These are phyloP conservation scores for Stigmatopora nigra DNA, from an alignment of 2,113 vertebrate genomes.

Conservation along the genomic window DNA sequence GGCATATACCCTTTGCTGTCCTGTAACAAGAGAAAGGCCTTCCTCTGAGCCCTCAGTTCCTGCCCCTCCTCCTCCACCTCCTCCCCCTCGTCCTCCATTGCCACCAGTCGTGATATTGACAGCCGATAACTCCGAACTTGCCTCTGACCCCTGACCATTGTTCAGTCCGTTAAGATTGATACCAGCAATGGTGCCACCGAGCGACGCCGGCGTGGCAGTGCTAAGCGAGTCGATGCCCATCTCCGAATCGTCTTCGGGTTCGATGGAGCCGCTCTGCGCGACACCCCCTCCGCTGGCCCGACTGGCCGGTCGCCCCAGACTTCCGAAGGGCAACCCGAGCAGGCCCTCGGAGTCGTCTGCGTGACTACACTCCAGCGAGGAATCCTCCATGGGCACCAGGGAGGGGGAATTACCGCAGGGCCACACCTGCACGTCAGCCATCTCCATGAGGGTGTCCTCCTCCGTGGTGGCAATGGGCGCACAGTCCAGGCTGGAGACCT, in stretches of 20 bases:
- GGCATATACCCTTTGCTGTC: conserved; percentile 85
- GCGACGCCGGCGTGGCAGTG: conserved; percentile 61
- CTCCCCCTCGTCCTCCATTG: conserved; percentile 56
- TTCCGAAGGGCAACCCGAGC: conserved; percentile 74
- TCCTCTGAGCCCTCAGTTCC: conserved; percentile 71
- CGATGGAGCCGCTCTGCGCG: conserved; percentile 80
- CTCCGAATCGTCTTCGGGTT: conserved; percentile 88
- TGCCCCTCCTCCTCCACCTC: conserved; percentile 63
- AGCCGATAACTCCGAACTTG: conserved; percentile 68
- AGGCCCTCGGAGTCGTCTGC: conserved; percentile 88
- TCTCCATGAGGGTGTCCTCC: conserved; percentile 94
- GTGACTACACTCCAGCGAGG: conserved; percentile 97
- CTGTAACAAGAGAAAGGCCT: conserved; percentile 93
- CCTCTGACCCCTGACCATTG: conserved; percentile 91
- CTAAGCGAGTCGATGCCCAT: conserved; percentile 79
- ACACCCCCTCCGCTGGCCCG: conserved; percentile 62
- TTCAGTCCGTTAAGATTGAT: conserved; percentile 83
- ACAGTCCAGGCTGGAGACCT: conserved; percentile 91
- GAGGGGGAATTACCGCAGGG: conserved; percentile 89
- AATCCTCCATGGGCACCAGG: conserved; percentile 94
- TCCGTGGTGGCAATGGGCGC: conserved; percentile 91
- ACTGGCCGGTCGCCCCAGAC: conserved; percentile 71
- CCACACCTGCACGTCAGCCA: conserved; percentile 98
- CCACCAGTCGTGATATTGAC: conserved; percentile 58
- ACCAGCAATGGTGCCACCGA: conserved; percentile 62